phyloP scores from a whole-genome alignment of 2,888 invertebrate species.

The Tetrapedia diversipes region DNA sequence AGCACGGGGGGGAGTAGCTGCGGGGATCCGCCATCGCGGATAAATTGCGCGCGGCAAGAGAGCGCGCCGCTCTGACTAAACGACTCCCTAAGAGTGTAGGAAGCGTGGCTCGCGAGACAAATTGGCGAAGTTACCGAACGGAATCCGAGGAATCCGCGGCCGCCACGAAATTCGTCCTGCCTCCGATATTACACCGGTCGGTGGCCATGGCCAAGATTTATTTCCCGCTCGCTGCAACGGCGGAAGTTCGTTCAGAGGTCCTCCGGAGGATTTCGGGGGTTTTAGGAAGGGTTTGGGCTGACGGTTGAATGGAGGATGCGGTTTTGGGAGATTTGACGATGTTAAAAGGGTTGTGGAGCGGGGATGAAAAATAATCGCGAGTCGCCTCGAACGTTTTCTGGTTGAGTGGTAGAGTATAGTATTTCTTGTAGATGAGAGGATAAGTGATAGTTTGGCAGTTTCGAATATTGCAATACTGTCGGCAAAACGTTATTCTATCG shows the following conservation, averaged over 20 bases:
- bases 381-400: too few relatives aligned
- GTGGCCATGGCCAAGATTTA: conserved; percentile 17
- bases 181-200: conserved; percentile 4
- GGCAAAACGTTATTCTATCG: too few relatives aligned
- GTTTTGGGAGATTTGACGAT: too few relatives aligned
- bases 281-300: neutral
- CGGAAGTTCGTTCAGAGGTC: neutral
- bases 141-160: conserved; percentile 54
- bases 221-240: neutral
- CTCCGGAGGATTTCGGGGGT: neutral
- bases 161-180: conserved; percentile 42
- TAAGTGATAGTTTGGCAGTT: too few relatives aligned
- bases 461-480: too few relatives aligned
- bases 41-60: conserved; percentile 23
- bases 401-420: too few relatives aligned
- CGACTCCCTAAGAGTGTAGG: conserved; percentile 60
- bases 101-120: conserved; percentile 63
- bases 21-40: too few relatives aligned
- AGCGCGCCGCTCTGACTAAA: conserved; percentile 28
- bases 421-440: too few relatives aligned
- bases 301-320: too few relatives aligned
- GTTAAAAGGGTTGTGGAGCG: too few relatives aligned
- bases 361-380: too few relatives aligned
- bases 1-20: neutral
- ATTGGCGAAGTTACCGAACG: conserved; percentile 62